Conservation (phyloP, 2,797 vertebrate species). For the Leptodactylus fallax region DNA sequence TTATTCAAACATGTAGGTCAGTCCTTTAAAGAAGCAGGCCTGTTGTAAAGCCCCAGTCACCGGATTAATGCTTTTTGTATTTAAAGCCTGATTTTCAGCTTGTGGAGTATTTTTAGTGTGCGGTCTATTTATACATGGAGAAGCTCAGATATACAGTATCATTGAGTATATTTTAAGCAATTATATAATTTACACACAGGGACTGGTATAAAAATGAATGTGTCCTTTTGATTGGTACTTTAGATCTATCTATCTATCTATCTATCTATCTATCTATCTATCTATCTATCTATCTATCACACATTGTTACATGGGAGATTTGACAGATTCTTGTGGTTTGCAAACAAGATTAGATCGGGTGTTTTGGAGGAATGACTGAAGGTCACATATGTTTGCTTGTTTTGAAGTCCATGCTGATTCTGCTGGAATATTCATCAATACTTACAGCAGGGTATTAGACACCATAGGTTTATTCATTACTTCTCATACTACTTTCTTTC, state of each 20-base stretch:
- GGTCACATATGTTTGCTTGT: constrained; percentile 36
- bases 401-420: constrained; percentile 39
- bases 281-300: not conserved
- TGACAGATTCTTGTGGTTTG: not conserved
- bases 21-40: constrained; percentile 66
- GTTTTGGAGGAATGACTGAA: constrained; percentile 29
- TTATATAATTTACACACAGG: not conserved
- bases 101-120: constrained; percentile 12
- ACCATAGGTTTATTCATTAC: no score
- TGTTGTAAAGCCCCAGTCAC: not conserved
- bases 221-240: not conserved
- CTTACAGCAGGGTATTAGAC: not conserved
- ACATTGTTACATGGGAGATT: not conserved
- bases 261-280: no score
- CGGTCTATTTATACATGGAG: not conserved
- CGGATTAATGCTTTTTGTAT: constrained; percentile 34
- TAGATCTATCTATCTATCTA: no score
- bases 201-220: not conserved
- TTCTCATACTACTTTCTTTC: no score
- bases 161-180: not conserved
- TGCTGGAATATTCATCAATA: not conserved
- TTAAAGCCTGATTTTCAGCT: constrained; percentile 1
- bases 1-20: constrained; percentile 68
- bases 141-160: not conserved
- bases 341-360: not conserved